A percentile compares a stretch with the other conserved stretches of the same genome.
Conservation (phyloP, 2,113 vertebrate genomes). For the Dipodomys stephensi region DNA sequence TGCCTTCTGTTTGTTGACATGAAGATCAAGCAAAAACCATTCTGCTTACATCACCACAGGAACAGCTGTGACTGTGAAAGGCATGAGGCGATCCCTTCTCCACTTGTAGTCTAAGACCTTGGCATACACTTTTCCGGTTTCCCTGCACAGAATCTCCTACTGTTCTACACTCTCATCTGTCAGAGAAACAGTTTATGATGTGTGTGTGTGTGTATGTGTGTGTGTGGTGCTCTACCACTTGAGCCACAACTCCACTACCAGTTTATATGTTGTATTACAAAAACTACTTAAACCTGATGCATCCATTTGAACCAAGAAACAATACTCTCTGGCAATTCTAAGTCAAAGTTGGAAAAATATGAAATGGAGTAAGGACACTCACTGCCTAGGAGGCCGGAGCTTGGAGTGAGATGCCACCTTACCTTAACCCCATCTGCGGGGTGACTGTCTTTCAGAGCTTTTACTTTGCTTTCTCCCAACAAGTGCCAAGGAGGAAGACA, state of each 20-base stretch:
- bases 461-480: not conserved
- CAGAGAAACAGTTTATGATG: too few species aligned
- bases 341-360: too few species aligned
- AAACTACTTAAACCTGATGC: not conserved
- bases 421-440: too few species aligned
- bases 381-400: not conserved
- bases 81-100: not conserved
- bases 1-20: not conserved
- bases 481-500: not conserved
- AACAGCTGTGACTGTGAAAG: not conserved
- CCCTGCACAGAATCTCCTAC: not conserved
- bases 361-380: too few species aligned
- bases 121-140: not conserved
- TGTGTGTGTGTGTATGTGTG: too few species aligned
- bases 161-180: not conserved
- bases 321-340: not conserved
- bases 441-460: not conserved
- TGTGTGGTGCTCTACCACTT: too few species aligned
- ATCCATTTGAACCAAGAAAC: not conserved
- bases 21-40: not conserved
- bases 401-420: not conserved
- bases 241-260: too few species aligned
- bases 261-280: not conserved
- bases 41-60: not conserved
- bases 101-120: not conserved